A percentile compares a stretch with the other conserved stretches of the same genome.
These are phyloP conservation scores for Piliocolobus tephrosceles DNA, from an alignment of 2,113 vertebrate species.

Conservation along the genomic window DNA sequence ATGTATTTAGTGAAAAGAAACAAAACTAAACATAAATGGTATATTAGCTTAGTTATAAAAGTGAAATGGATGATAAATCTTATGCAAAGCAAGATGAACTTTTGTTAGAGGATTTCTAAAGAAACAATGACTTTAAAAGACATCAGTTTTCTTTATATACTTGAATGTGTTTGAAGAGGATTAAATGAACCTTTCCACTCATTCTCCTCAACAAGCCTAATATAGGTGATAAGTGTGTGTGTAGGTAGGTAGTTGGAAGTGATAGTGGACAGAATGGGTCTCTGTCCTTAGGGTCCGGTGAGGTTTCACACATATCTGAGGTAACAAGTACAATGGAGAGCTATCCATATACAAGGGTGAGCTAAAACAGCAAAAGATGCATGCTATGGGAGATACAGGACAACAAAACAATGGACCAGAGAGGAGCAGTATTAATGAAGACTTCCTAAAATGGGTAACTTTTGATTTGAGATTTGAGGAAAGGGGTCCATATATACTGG, in stretches of 20 bases:
- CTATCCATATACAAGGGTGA: not conserved
- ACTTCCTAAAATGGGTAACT: not conserved
- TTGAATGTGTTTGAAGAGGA: not conserved
- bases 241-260: not conserved
- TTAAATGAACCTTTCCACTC: not conserved
- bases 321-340: not conserved
- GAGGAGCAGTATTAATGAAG: not conserved
- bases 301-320: not conserved
- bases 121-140: not conserved
- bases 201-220: not conserved
- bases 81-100: not conserved
- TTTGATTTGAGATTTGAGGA: not conserved
- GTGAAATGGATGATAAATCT: not conserved
- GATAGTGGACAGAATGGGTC: not conserved
- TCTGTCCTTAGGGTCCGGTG: not conserved
- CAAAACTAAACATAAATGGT: not conserved
- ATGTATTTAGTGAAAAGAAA: not conserved
- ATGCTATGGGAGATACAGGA: not conserved
- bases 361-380: not conserved
- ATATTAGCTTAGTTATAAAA: slow-evolving; percentile 6
- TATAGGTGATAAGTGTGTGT: not conserved
- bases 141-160: not conserved
- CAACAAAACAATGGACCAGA: not conserved
- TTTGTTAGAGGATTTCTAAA: slow-evolving; percentile 32
- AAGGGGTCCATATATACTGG: not conserved